Conservation (phyloP, 2,797 vertebrate genomes). For the Aphelocoma californica region DNA sequence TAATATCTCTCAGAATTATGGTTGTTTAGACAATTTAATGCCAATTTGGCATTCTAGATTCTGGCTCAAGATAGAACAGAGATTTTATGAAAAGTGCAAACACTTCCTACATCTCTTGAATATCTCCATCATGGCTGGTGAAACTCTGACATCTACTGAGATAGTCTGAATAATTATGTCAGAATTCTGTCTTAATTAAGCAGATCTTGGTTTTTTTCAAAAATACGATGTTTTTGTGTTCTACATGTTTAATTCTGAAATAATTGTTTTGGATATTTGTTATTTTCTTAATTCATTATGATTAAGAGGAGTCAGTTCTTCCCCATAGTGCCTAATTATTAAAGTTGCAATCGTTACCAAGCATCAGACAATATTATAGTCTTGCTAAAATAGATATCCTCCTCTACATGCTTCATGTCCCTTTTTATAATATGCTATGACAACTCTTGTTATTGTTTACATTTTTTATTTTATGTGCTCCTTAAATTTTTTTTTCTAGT, state of each 20-base stretch:
- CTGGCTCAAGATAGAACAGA: background rate
- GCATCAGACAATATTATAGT: background rate
- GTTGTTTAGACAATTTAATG: background rate
- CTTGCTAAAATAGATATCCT: background rate
- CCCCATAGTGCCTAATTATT: background rate
- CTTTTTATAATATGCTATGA: background rate
- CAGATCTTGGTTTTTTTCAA: background rate
- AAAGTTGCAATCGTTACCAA: background rate
- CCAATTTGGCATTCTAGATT: background rate
- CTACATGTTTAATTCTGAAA: background rate
- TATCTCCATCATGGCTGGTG: background rate
- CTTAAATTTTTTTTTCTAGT: background rate
- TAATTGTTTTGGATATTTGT: background rate
- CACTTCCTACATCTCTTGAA: background rate
- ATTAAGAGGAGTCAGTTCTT: background rate
- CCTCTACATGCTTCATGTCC: background rate
- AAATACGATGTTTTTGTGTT: background rate
- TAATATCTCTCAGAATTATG: background rate
- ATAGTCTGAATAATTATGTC: background rate
- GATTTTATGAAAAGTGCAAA: background rate
- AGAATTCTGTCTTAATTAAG: background rate
- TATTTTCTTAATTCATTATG: background rate
- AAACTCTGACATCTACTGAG: background rate
- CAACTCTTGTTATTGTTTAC: background rate
- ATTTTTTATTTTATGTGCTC: background rate